phyloP scores from a whole-genome alignment of 2,888 invertebrate species.

The Habroteleia sp. region DNA sequence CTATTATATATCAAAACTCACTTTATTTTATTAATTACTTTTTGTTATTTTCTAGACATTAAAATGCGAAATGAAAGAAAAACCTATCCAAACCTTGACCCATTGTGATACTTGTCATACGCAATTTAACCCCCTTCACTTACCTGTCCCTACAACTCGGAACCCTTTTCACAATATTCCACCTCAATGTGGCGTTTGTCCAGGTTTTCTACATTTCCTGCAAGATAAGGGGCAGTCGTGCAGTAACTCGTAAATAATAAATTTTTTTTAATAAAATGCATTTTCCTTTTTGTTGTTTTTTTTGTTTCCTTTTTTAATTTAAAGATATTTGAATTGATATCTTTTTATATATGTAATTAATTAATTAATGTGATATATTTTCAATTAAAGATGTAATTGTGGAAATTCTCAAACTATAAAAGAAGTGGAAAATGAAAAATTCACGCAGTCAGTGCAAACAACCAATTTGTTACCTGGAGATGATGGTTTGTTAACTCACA shows the following conservation, averaged over 20 bases:
- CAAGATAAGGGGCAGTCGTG: constrained; percentile 66
- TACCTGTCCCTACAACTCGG: constrained; percentile 9
- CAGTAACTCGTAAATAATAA: constrained; percentile 68
- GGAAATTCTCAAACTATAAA: constrained; percentile 21
- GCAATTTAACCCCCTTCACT: constrained; percentile 52
- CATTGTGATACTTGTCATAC: constrained; percentile 70
- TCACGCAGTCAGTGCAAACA: constrained; percentile 5
- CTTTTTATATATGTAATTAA: too few species aligned
- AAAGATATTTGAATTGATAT: too few species aligned
- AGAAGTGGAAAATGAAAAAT: constrained; percentile 25
- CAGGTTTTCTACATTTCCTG: constrained; percentile 70
- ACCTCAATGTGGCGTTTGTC: constrained; percentile 66
- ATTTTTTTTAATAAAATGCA: too few species aligned
- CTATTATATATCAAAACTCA: constrained; percentile 23
- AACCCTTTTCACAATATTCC: constrained; percentile 24
- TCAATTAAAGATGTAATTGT: constrained; percentile 49
- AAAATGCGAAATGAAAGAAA: constrained; percentile 66
- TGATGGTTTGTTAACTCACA: constrained; percentile 59
- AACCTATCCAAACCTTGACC: constrained; percentile 69
- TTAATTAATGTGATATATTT: constrained; percentile 1
- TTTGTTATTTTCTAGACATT: constrained; percentile 67
- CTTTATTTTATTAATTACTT: too few species aligned
- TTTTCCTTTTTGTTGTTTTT: too few species aligned
- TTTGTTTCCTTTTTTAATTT: too few species aligned
- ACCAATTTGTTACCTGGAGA: too few species aligned